Conservation (phyloP, 2,888 invertebrate genomes). For the Rhagonycha fulva region DNA sequence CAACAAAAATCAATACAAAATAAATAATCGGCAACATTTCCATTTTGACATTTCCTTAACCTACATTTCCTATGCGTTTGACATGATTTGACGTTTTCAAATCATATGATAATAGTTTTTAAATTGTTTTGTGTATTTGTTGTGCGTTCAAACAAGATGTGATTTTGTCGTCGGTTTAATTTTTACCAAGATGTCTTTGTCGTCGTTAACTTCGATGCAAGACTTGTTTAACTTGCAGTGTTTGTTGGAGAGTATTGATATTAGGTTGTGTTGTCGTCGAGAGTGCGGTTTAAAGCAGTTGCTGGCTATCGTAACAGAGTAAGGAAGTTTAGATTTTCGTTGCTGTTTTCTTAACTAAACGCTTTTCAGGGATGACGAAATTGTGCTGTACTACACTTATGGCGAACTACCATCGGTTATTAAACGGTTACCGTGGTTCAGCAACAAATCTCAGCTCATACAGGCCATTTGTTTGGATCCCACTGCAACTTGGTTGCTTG, state of each 20-base stretch:
- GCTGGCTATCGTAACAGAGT: constrained; percentile 50
- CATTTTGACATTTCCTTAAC: neutral
- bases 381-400: constrained; percentile 52
- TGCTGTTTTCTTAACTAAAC: neutral
- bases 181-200: neutral
- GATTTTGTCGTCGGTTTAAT: neutral
- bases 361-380: constrained; percentile 48
- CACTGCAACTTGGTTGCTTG: constrained; percentile 75
- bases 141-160: neutral
- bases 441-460: constrained; percentile 54
- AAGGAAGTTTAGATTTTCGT: constrained; percentile 13
- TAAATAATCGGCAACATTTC: neutral
- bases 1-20: neutral
- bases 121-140: neutral
- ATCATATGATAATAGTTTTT: neutral
- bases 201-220: constrained; percentile 36
- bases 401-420: constrained; percentile 51
- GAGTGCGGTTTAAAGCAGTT: constrained; percentile 55
- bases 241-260: constrained; percentile 50
- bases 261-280: constrained; percentile 50
- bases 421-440: constrained; percentile 53
- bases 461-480: constrained; percentile 84
- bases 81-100: neutral
- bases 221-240: constrained; percentile 52
- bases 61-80: neutral